These are phyloP conservation scores for Cyaniris semiargus DNA, from an alignment of 2,888 invertebrate genomes.

Conservation along the genomic window DNA sequence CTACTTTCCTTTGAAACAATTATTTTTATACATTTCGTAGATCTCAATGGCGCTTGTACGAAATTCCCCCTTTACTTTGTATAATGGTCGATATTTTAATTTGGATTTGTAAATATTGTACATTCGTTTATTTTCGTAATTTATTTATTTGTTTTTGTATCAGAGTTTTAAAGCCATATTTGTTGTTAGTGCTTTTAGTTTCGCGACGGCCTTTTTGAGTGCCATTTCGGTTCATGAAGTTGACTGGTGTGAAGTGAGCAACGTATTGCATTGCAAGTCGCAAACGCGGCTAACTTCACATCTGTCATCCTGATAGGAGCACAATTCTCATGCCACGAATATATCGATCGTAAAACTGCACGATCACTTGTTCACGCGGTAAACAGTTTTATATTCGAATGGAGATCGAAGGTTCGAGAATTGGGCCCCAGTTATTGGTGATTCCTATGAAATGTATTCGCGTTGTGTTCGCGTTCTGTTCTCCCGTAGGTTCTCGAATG, in stretches of 20 bases:
- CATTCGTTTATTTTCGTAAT: constrained; percentile 69
- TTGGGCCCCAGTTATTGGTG: constrained; percentile 52
- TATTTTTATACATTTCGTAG: constrained; percentile 58
- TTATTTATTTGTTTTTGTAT: constrained; percentile 72
- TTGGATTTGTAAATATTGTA: constrained; percentile 75
- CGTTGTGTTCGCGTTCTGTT: constrained; percentile 50
- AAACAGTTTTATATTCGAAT: background rate
- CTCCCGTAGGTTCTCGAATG: constrained; percentile 72
- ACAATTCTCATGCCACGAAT: background rate
- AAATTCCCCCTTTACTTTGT: constrained; percentile 63
- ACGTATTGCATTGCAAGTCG: background rate
- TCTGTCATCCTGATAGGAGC: background rate
- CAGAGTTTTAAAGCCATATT: constrained; percentile 66
- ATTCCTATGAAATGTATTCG: constrained; percentile 57
- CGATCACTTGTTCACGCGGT: background rate
- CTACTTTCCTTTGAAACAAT: constrained; percentile 56
- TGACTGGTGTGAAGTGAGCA: constrained; percentile 4
- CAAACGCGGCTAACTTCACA: background rate
- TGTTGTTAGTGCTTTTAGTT: constrained; percentile 56
- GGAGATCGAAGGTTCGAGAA: background rate
- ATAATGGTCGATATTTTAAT: constrained; percentile 38
- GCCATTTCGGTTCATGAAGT: constrained; percentile 58
- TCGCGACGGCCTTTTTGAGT: constrained; percentile 44
- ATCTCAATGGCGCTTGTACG: constrained; percentile 52
- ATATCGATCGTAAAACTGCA: background rate